Evolutionary conservation across 2,113 vertebrate species (phyloP), one percentile per base, ranked within the genome.

Genomic region (Amblyornis subalaris): DNA sequence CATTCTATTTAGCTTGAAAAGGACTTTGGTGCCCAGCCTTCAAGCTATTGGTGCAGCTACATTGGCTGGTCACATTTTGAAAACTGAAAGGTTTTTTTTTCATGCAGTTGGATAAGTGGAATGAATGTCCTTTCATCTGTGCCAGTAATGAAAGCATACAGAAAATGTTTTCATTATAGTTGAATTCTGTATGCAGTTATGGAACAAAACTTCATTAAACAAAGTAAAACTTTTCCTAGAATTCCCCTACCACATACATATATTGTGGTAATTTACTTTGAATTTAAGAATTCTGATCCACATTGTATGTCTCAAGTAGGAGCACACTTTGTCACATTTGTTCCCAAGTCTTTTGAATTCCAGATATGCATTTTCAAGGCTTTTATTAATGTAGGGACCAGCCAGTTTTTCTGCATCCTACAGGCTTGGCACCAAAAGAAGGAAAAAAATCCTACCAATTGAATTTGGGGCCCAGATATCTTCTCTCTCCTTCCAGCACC

Each of bases 361-460:
- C 76, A 78, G 26, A 55, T 93, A 89, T 71, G 69, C 60, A 58
- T 96, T 96, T 97, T 60, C 69, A 91, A 93, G 75, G 48, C 54
- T 84, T 92, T 95, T 92, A 89, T 91, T 85, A 77, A 67, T 50
- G 29, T 28, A 75, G 48, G 24, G 7, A 65, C 42, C 19, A 76
- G 69, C 3, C 45, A 76, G 15, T 76, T 96, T 76, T 85, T 95
- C 66, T 95, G 11, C 71, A 72, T 91, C 96, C 33, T 91, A 70
- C 33, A 95, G 79, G 36, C 33, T 77, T 90, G 50, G 89, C 64
- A 91, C 73, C 42, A 93, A 92, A 94, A 81, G 13, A 61, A 78
- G 38, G 76, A 85, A 50, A 42, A 85, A 57, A 10, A 4, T 0
- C 1, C 12, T 73, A 80, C 24, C 20, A 74, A 57, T 26, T 61